phyloP scores from a whole-genome alignment of 2,113 vertebrate species.

The cat (Felis catus) region DNA sequence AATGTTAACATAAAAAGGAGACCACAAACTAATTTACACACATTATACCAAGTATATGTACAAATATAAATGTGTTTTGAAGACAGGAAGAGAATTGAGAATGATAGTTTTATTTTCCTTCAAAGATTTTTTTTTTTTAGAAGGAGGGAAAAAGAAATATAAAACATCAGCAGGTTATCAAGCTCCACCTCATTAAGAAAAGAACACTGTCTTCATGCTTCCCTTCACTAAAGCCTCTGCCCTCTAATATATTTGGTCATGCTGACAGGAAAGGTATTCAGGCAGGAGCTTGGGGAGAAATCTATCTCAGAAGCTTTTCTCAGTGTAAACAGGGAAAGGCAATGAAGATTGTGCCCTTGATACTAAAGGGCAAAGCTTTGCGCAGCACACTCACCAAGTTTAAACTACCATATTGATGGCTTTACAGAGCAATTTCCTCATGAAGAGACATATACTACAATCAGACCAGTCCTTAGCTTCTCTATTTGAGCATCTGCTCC shows the following conservation, averaged over 20 bases:
- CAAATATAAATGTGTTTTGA: conserved; percentile 31
- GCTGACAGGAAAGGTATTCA: background rate
- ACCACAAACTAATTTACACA: background rate
- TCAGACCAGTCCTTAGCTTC: background rate
- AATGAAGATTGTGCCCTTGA: background rate
- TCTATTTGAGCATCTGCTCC: background rate
- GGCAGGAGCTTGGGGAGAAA: background rate
- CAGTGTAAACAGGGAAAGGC: background rate
- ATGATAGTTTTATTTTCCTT: conserved; percentile 34
- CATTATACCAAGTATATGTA: background rate
- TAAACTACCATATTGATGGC: background rate
- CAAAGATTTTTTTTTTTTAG: conserved; percentile 18
- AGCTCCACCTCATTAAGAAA: background rate
- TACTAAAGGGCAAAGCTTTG: background rate
- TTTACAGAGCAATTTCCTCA: background rate
- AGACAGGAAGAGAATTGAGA: background rate
- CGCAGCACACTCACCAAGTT: background rate
- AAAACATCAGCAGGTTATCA: conserved; percentile 2
- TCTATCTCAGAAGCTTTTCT: background rate
- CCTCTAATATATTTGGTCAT: conserved; percentile 34
- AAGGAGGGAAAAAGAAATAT: background rate
- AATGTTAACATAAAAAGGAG: conserved; percentile 20
- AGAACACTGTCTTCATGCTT: background rate
- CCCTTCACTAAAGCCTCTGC: background rate
- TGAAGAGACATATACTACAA: background rate